phyloP scores from a whole-genome alignment of 1,140 invertebrate species.

The Drosophila ohnishii region DNA sequence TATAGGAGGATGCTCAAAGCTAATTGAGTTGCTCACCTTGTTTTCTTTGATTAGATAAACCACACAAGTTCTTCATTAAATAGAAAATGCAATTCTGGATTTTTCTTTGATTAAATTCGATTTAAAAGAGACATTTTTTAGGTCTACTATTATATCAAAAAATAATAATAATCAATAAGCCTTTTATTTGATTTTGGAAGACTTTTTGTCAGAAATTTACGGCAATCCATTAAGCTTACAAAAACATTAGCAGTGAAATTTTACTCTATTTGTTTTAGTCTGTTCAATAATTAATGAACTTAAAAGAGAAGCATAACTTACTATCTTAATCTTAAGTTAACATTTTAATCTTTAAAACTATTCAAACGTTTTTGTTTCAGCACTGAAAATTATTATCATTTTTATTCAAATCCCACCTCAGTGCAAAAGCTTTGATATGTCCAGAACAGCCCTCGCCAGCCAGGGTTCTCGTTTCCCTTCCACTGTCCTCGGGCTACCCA shows the following conservation, averaged over 20 bases:
- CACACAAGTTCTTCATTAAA: not conserved
- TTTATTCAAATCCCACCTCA: no score
- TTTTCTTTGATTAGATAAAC: constrained; percentile 3
- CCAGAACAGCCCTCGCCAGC: constrained; percentile 24
- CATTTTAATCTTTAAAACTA: no score
- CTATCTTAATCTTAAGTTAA: no score
- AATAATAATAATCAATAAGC: no score
- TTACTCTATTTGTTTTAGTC: no score
- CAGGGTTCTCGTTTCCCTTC: constrained; percentile 33
- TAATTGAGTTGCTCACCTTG: constrained; percentile 32
- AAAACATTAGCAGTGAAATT: no score
- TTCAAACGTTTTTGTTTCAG: not conserved
- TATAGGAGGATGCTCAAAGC: constrained; percentile 5
- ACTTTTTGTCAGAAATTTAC: not conserved
- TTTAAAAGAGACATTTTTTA: no score
- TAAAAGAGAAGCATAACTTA: no score
- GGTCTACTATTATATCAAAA: not conserved
- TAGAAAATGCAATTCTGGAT: not conserved
- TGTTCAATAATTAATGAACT: no score
- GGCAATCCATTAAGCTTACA: no score
- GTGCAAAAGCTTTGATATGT: not conserved
- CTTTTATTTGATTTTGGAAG: not conserved
- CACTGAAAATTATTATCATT: not conserved
- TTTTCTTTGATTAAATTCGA: not conserved
- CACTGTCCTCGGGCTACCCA: constrained; percentile 31